Percentiles rank a stretch among this genome's conserved stretches.
Evolutionary conservation across 2,113 vertebrate genomes (phyloP).

Genomic region (Synchiropus splendidus): DNA sequence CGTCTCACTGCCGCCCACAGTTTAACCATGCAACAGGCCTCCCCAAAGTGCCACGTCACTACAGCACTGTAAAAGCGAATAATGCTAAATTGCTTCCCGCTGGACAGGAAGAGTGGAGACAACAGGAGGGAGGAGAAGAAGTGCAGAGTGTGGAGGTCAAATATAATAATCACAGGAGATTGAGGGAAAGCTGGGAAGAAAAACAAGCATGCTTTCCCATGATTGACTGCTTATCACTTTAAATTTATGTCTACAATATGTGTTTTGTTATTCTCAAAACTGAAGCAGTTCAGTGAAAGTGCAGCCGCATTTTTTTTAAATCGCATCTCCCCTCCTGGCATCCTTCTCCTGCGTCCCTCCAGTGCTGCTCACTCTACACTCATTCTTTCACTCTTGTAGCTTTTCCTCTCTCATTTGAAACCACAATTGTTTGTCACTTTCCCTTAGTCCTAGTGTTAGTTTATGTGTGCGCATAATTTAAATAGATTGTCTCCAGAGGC

Average conservation of each 20-base stretch:
- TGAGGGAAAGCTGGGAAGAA: constrained; percentile 37
- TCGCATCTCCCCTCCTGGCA: constrained; percentile 24
- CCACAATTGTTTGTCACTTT: constrained; percentile 6
- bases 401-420: constrained; percentile 57
- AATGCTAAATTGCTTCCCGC: constrained; percentile 14
- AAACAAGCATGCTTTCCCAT: constrained; percentile 53
- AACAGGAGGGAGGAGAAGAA: constrained; percentile 8
- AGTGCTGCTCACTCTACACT: constrained; percentile 61
- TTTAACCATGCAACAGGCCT: constrained; percentile 12
- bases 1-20: constrained; percentile 12
- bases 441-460: constrained; percentile 1
- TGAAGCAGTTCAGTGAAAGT: constrained; percentile 53
- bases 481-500: constrained; percentile 23
- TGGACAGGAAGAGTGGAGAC: constrained; percentile 12
- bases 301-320: constrained; percentile 27
- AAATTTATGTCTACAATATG: constrained; percentile 28
- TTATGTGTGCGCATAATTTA: not conserved
- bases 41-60: constrained; percentile 13
- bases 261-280: constrained; percentile 26
- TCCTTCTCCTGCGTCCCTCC: constrained; percentile 20
- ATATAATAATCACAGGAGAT: constrained; percentile 7
- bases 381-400: constrained; percentile 55
- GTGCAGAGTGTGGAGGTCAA: constrained; percentile 5
- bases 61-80: constrained; percentile 22
- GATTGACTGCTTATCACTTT: constrained; percentile 17